Evolutionary conservation across 35 echinoderm and acorn worm genomes (phyloP), one percentile per base, ranked within the genome.

Genomic region (Diadema setosum): DNA sequence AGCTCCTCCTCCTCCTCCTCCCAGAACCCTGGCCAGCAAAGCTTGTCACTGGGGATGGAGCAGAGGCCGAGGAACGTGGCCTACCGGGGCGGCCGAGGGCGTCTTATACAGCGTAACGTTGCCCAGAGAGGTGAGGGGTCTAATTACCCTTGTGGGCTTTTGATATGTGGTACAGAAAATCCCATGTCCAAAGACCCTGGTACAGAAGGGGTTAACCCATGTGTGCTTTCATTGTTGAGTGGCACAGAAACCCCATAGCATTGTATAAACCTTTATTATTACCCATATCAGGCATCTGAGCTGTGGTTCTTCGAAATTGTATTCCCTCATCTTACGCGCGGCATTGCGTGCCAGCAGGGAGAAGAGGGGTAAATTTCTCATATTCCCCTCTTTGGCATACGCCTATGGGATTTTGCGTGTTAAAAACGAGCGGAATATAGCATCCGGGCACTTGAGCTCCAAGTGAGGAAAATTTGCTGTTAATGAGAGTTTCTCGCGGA

Each of bases 61-160:
- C 73, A 78, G 73, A 44, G 73, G 34, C 73, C 33, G 16, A 78
- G 73, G 40, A 78, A 78, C 73, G 73, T 78, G 73, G 73, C 73
- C 35, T 36, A 78, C 37, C 9, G 73, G 11, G 73, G 73, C 1
- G 20, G 20, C 30, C 17, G 73, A 44, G 40, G 18, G 24, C 73
- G 73, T 3, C 14, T 78, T 34, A 26, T 78, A 7, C 36, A 78
- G 0, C 73, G 73, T 21, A 78, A 78, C 20, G 73, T 78, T 4
- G 73, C 73, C 24, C 37, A 78, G 17, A 78, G 73, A 78, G 73
- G 73, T 78, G 24, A 42, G 73, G 48, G 48, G 48, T 52, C n/a
- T 52, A n/a, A 52, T n/a, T n/a, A 52, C 48, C 9, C n/a, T 52
- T 52, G 9, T 52, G n/a, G 9, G 48, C 48, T 52, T 52, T n/a